Evolutionary conservation across 2,797 vertebrate species (phyloP), one percentile per base, ranked within the genome.

Genomic region (Babyrousa celebensis): DNA sequence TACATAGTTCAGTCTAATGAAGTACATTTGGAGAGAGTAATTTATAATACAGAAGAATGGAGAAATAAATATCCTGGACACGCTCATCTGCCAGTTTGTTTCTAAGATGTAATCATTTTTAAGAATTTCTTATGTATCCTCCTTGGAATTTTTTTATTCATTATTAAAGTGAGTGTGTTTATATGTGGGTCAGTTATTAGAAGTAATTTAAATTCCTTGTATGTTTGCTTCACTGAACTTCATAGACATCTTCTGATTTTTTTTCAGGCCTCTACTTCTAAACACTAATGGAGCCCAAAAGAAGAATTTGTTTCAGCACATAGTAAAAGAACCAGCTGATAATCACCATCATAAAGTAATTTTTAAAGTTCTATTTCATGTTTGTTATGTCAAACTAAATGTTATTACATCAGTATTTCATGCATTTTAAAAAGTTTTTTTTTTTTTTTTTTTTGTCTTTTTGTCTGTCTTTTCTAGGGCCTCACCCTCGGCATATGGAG

Each of bases 201-300:
- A 94, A 96, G 84, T 16, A 89, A 1, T 70, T 95, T 93, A 86
- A 85, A 86, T 67, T 87, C 9, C 20, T 72, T 89, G 3, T 80
- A 27, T 95, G 62, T 77, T 94, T 95, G 48, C 52, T 67, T 78
- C n/a, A 74, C n/a, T 84, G 52, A 92, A 95, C 43, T 89, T 62
- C 4, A 32, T 93, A 25, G 68, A 65, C 94, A 63, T 92, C 27
- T 95, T 96, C 21, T 96, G 70, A 32, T 96, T 98, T 48, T 98
- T 48, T 36, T 97, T 32, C 96, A 99, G 99, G 95, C 99, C 99
- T 63, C 97, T 99, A 89, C 99, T 99, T 84, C 98, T 99, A 98
- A 99, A 99, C 98, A 99, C 98, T 96, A 99, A 99, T 21, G 99
- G 99, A 95, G 99, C 99, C 92, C 92, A 98, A 96, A 99, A 99